phyloP scores from a whole-genome alignment of 2,797 vertebrate genomes.

The Malurus leucopterus region DNA sequence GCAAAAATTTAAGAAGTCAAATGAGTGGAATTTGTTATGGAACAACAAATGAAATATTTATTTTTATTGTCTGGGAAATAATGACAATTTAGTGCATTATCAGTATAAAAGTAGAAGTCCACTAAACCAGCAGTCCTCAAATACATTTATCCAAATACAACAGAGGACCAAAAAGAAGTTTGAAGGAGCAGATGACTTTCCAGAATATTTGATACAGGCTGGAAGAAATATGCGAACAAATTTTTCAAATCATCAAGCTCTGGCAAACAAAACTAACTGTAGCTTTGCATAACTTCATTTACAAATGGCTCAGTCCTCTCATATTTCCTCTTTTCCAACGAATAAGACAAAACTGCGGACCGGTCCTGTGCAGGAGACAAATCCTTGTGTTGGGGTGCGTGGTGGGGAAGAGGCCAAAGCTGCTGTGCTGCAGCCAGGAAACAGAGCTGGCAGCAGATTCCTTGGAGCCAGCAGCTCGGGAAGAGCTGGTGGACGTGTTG shows the following conservation, averaged over 20 bases:
- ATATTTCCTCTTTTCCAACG: neutral
- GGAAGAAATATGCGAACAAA: neutral
- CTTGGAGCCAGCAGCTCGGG: neutral
- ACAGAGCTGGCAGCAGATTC: neutral
- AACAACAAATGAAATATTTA: neutral
- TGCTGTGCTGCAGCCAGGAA: neutral
- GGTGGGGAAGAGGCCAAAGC: neutral
- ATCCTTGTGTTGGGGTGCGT: neutral
- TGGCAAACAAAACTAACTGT: conserved; percentile 31
- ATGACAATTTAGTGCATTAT: neutral
- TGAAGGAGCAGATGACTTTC: conserved; percentile 28
- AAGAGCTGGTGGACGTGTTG: neutral
- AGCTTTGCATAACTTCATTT: conserved; percentile 28
- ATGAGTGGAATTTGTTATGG: neutral
- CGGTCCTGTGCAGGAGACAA: neutral
- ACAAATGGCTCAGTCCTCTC: conserved; percentile 1
- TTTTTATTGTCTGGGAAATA: neutral
- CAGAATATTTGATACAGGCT: conserved; percentile 41
- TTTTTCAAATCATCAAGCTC: conserved; percentile 25
- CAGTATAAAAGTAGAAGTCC: neutral
- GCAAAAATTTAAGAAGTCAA: neutral
- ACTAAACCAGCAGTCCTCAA: neutral
- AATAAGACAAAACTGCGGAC: neutral
- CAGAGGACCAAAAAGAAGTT: neutral
- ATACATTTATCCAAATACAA: neutral